Base-by-base conservation (phyloP, 35 echinoderm and acorn worm species). In the Apostichopus japonicus region DNA sequence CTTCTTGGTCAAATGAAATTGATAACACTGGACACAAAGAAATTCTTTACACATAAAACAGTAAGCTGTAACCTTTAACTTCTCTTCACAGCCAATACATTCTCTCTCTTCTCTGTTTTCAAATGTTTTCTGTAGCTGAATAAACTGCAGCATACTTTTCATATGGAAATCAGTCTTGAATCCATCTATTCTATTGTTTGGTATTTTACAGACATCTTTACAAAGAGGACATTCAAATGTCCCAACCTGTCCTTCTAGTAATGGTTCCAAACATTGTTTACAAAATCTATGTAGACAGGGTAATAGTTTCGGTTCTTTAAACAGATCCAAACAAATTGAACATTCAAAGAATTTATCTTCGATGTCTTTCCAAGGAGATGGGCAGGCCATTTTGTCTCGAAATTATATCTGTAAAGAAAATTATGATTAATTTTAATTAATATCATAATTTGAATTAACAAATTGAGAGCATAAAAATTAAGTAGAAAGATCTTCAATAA, bases 11-110 rank as follows among this genome's bases (percentile, higher is more conserved):
- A 72, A 8, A 10, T 89, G 86, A 54, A 72, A 89, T 21, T 72
- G 14, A 75, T 89, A 16, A 72, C 86, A 89, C 15, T n/a, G 10
- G 8, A 19, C 33, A 54, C 86, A 89, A 13, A 89, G 23, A 53
- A 89, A 89, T 5, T 72, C n/a, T 6, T 52, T 89, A 19, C 86
- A 89, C 27, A 55, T 89, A 22, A 89, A 89, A 16, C 86, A 89
- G n/a, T 72, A 89, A 4, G 86, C 59, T 72, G 23, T 24, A 75
- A 54, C 62, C 11, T 51, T 75, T 44, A 52, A 6, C 3, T 89
- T n/a, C 62, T 89, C 72, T n/a, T 13, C 56, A 58, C 81, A 84
- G 53, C 81, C 23, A 58, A 57, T 17, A 84, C 81, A 84, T 84
- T 84, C 54, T 16, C 81, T 52, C 15, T n/a, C 53, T 84, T 84